Base-by-base conservation (phyloP, 2,888 invertebrate genomes). In the Hymenopus coronatus region DNA sequence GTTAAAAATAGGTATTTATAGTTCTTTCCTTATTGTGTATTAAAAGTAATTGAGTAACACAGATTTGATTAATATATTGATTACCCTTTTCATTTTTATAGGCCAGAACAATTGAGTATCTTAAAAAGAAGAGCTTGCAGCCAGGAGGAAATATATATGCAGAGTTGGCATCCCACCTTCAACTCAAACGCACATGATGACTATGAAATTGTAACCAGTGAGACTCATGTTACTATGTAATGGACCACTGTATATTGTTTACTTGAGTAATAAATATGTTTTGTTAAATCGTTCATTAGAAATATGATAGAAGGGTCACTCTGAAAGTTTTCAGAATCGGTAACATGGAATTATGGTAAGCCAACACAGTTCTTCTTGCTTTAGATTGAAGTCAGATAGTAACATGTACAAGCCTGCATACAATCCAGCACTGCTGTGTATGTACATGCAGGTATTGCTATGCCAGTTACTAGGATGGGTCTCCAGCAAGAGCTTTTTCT, bases 51-150 rank as follows among this genome's bases (percentile, higher is more conserved):
- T 28, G 27, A 46, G 20, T 27, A 86, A 46, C 14, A 87, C 9
- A 27, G 27, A 3, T 86, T 89, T 84, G 87, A 14, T 88, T 89
- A 25, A 83, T 28, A 40, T 33, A 89, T 28, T 84, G 27, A 84
- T 15, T 86, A 82, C 1, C 81, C 83, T 33, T 89, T 89, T 90
- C 89, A 89, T 91, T 90, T 91, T 90, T 7, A 40, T 85, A 93
- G 93, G 91, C 91, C 84, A 92, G 91, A 90, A 92, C 92, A 2
- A 88, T 92, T 89, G 92, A 93, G 85, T 90, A 90, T 82, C 40
- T 90, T 20, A 91, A 91, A 88, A 90, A 89, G 81, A 90, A 89
- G 85, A 88, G 90, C 82, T 28, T 88, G 28, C 88, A 88, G 82
- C 88, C 81, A 28, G 90, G 89, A 28, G 90, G 89, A 30, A 88